phyloP scores from a whole-genome alignment of 1,140 invertebrate species.

The Hydropsyche tenuis region DNA sequence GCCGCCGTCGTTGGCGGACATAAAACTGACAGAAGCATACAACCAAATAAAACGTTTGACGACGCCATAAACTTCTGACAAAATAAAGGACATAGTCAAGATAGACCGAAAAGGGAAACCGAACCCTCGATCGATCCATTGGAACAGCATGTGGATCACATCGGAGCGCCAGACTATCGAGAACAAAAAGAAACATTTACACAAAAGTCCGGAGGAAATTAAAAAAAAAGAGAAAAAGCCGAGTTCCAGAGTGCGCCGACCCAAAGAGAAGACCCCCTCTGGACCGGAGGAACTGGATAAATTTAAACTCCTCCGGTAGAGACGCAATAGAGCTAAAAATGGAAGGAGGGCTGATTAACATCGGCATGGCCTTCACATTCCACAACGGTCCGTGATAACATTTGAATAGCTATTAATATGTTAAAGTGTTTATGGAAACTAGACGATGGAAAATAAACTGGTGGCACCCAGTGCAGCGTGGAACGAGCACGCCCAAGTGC shows the following conservation, averaged over 20 bases:
- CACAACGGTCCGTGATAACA: slow-evolving; percentile 32
- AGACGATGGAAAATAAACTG: slow-evolving; percentile 37
- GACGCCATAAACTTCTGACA: too few relatives aligned
- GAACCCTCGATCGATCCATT: too few relatives aligned
- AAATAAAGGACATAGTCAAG: too few relatives aligned
- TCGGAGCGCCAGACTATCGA: too few relatives aligned
- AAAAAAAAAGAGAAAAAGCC: not conserved
- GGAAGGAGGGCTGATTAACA: slow-evolving; percentile 37
- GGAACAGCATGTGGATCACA: too few relatives aligned
- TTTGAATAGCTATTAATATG: slow-evolving; percentile 44
- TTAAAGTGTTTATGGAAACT: slow-evolving; percentile 41
- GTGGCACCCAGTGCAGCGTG: not conserved
- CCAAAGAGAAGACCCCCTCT: slow-evolving; percentile 18
- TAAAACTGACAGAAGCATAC: too few relatives aligned
- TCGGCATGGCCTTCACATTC: slow-evolving; percentile 40
- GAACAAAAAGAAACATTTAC: too few relatives aligned
- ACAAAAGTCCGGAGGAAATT: too few relatives aligned
- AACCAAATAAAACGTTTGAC: too few relatives aligned
- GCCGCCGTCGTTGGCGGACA: too few relatives aligned
- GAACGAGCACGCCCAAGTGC: too few relatives aligned
- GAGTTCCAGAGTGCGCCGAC: slow-evolving; percentile 13
- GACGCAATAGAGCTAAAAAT: slow-evolving; percentile 35
- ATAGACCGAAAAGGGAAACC: too few relatives aligned
- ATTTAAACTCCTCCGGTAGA: slow-evolving; percentile 31
- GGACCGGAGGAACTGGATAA: slow-evolving; percentile 24